Base-by-base conservation (phyloP, 1,140 invertebrate species). In the Mizuhopecten yessoensis region DNA sequence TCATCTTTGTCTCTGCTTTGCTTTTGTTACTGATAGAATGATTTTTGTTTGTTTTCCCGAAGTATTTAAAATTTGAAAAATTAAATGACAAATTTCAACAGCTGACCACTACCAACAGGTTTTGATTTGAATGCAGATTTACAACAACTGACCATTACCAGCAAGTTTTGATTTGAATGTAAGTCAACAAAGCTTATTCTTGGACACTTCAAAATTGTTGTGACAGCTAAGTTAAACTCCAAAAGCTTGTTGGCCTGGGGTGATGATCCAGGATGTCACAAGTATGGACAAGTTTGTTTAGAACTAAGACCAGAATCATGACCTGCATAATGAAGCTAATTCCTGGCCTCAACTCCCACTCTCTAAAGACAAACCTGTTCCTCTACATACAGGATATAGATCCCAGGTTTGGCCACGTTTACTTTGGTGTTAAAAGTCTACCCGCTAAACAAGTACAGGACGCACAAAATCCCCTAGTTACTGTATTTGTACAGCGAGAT, bases 401-500 rank as follows among this genome's bases (percentile, higher is more conserved):
- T 75, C 57, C 57, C 23, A 29, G 29, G 57, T 29, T 75, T 75
- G 57, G 57, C 23, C 57, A n/a, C 23, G 57, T n/a, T 75, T 75
- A 29, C 23, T 29, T 75, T 75, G 23, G 57, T 75, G 57, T 75
- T 75, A 75, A 75, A 75, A 75, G 57, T 75, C 57, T 75, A 29
- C 57, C 45, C 23, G 57, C 17, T 75, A 75, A 75, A 75, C 57
- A 75, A 75, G 57, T 29, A 75, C 23, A 7, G 3, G n/a, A 75
- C 23, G 57, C 2, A 9, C 29, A 29, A 75, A 75, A 75, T 75
- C 57, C 57, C 57, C 3, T 75, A 29, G 57, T 75, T 29, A 75
- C 57, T 75, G 57, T 75, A 75, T 75, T 75, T 75, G 57, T 75
- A 75, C n/a, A 75, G 57, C 20, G n/a, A 75, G 23, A n/a, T 75